Evolutionary conservation across 2,797 vertebrate genomes (phyloP).

Genomic region (Botia almorhae): DNA sequence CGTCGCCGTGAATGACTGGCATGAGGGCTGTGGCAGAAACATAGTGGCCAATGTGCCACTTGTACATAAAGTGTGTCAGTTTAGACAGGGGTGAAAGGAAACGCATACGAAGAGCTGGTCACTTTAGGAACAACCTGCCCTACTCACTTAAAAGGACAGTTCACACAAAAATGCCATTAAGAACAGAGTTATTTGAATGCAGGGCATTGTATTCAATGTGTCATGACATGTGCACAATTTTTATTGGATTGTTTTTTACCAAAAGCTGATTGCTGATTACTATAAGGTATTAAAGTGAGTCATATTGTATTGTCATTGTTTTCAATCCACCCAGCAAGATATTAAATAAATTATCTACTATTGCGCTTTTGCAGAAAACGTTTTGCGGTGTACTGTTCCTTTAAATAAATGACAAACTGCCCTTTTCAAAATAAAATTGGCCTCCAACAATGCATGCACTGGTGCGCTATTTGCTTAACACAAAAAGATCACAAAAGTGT

Average conservation of each 20-base stretch:
- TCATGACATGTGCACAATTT: too few species aligned
- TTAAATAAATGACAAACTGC: conserved; percentile 21
- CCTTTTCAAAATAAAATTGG: conserved; percentile 23
- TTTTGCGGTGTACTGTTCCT: background rate
- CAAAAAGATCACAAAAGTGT: background rate
- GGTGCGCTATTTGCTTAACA: background rate
- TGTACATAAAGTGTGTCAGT: conserved; percentile 12
- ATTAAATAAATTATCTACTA: background rate
- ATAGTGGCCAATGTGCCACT: background rate
- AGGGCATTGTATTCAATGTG: too few species aligned
- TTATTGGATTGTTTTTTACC: too few species aligned
- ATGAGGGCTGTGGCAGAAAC: conserved; percentile 26
- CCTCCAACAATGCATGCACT: background rate
- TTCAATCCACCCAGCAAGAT: background rate
- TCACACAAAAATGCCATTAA: too few species aligned
- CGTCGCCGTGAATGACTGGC: conserved; percentile 38
- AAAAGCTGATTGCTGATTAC: too few species aligned
- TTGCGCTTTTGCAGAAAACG: background rate
- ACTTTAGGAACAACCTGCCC: conserved; percentile 16
- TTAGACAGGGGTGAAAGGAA: conserved; percentile 15
- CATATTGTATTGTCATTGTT: background rate
- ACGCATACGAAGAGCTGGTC: conserved; percentile 6
- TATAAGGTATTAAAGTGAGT: background rate
- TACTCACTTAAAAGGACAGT: background rate
- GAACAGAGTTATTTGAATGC: background rate